These are phyloP conservation scores for Zapus hudsonius DNA, from an alignment of 2,113 vertebrate species.

Conservation along the genomic window DNA sequence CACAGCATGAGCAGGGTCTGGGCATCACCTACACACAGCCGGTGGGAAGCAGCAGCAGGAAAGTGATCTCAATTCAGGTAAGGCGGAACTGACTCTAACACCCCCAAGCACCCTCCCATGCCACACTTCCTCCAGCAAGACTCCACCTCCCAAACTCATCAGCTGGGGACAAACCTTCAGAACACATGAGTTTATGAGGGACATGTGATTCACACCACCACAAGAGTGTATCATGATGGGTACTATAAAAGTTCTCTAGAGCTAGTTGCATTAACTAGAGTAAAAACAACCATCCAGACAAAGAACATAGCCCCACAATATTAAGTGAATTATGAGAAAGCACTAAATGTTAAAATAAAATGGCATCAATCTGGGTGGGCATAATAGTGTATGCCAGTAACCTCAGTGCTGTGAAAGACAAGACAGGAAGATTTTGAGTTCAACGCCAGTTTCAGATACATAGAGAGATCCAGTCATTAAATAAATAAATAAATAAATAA, in stretches of 20 bases:
- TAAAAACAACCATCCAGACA: not conserved
- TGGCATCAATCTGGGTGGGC: not conserved
- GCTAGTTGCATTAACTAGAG: not conserved
- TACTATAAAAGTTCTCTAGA: not conserved
- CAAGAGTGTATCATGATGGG: not conserved
- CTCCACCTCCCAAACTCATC: too few species aligned
- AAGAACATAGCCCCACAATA: not conserved
- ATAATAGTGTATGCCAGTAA: not conserved
- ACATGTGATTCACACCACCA: too few species aligned
- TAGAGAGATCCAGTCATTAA: not conserved
- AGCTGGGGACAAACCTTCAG: too few species aligned
- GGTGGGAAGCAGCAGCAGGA: too few species aligned
- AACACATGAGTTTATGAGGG: too few species aligned
- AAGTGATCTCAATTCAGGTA: too few species aligned
- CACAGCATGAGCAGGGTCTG: too few species aligned
- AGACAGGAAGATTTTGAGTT: not conserved
- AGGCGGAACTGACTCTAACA: too few species aligned
- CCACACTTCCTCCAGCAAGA: too few species aligned
- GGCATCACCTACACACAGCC: too few species aligned
- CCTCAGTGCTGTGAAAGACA: not conserved
- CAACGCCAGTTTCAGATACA: not conserved
- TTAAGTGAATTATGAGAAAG: not conserved
- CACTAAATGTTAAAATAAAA: slow-evolving; percentile 12
- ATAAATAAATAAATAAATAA: not conserved
- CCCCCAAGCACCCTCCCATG: too few species aligned